phyloP scores from a whole-genome alignment of 1,140 invertebrate species.

The Acromyrmex echinatior region DNA sequence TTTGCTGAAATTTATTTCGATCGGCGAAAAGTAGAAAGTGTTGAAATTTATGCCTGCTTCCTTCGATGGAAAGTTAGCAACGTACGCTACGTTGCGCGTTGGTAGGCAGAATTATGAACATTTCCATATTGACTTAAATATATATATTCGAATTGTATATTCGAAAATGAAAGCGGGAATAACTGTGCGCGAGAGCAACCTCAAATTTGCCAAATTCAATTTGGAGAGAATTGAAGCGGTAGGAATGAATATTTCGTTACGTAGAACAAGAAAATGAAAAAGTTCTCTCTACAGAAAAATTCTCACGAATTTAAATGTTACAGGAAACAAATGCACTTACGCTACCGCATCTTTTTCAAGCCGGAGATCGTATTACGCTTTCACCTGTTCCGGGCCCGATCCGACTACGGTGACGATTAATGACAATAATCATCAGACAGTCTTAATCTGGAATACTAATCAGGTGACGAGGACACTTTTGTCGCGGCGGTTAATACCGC shows the following conservation, averaged over 20 bases:
- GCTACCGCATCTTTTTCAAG: constrained; percentile 90
- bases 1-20: constrained; percentile 19
- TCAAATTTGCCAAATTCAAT: not conserved
- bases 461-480: constrained; percentile 86
- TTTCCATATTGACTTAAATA: not conserved
- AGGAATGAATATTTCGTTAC: not conserved
- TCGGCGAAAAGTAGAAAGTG: not conserved
- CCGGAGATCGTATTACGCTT: constrained; percentile 88
- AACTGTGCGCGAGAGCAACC: not conserved
- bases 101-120: not conserved
- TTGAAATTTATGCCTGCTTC: constrained; percentile 30
- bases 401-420: constrained; percentile 79
- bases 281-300: not conserved
- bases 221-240: not conserved
- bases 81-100: not conserved
- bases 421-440: constrained; percentile 69
- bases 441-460: constrained; percentile 89
- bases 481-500: constrained; percentile 87
- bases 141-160: not conserved
- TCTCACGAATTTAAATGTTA: constrained; percentile 18
- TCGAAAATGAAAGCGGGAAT: not conserved
- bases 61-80: not conserved
- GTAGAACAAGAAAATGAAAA: not conserved
- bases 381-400: constrained; percentile 91
- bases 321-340: constrained; percentile 88